Percentiles rank a stretch among this genome's conserved stretches.
Evolutionary conservation across 2,888 invertebrate species (phyloP).

Genomic region (Zonitis immaculata): DNA sequence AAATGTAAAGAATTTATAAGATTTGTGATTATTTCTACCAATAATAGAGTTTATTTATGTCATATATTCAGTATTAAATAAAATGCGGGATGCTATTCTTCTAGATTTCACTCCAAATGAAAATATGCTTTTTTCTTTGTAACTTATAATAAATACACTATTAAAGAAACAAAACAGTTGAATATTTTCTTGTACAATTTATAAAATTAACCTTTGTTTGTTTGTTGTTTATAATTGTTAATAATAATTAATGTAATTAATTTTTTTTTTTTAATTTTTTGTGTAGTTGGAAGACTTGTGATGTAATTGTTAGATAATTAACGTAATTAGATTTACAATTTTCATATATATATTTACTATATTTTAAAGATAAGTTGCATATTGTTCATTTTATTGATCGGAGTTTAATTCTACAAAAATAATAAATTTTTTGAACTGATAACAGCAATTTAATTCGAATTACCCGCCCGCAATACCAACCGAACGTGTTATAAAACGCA

Average conservation of each 20-base stretch:
- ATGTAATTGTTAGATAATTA: slow-evolving; percentile 43
- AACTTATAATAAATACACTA: not conserved
- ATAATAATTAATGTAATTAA: not conserved
- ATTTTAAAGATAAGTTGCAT: not conserved
- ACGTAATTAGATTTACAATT: slow-evolving; percentile 39
- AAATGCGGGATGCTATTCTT: slow-evolving; percentile 10
- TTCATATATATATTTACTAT: slow-evolving; percentile 36
- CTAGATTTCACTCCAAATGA: not conserved
- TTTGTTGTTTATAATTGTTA: not conserved
- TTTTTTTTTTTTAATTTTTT: not conserved
- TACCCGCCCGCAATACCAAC: too few relatives aligned
- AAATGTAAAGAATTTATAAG: not conserved
- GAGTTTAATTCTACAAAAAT: not conserved
- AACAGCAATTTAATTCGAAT: too few relatives aligned
- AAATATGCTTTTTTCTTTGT: not conserved
- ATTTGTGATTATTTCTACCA: not conserved
- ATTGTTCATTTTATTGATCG: not conserved
- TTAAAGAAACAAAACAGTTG: not conserved
- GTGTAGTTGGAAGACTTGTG: slow-evolving; percentile 25
- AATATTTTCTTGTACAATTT: not conserved
- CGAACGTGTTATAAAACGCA: too few relatives aligned
- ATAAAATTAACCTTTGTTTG: not conserved
- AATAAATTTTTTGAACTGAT: not conserved
- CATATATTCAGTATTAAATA: slow-evolving; percentile 15
- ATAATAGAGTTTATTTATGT: not conserved